Evolutionary conservation across 2,888 invertebrate genomes (phyloP), one percentile per base, ranked within the genome.

Genomic region (Boloria euphrosyne): DNA sequence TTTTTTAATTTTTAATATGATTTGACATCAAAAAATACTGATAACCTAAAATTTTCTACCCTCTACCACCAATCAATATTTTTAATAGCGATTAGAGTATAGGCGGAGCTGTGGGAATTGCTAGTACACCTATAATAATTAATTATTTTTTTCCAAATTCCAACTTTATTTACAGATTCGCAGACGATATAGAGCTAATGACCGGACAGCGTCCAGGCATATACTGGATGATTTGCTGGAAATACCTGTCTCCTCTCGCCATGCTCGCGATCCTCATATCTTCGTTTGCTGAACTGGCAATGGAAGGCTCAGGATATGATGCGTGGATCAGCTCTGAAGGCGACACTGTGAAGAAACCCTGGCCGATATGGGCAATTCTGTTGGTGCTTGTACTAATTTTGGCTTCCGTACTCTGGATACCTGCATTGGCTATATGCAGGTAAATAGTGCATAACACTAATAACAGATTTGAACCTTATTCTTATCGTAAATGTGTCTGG

Each of bases 161-260:
- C 17, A n/a, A 7, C 16, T 16, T 10, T 46, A 16, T 13, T 85
- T 83, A 4, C 80, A 97, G 97, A 87, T 98, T 98, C 82, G 96
- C 97, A 4, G 97, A 98, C 80, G 98, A 98, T 84, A 97, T 98
- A 71, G 97, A 98, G 86, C 93, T 97, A 86, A 98, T 98, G 98
- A 98, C 98, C 0, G 98, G 98, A 3, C 95, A 94, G 55, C 93
- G 97, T 27, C 98, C 98, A 0, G 96, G 96, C 0, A 92, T 96
- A 44, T 98, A 98, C 85, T 98, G 98, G 98, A 92, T 97, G 80
- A 94, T 98, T 74, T 98, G 98, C 86, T 98, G 98, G 98, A 97
- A 98, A 84, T 98, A 98, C 82, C 90, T 98, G 13, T 97, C 98
- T 2, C 98, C 98, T 0, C 80, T 96, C 66, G 97, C 97, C 0